Evolutionary conservation across 2,797 vertebrate genomes (phyloP), one percentile per base, ranked within the genome.

Genomic region (Sarcophilus harrisii): DNA sequence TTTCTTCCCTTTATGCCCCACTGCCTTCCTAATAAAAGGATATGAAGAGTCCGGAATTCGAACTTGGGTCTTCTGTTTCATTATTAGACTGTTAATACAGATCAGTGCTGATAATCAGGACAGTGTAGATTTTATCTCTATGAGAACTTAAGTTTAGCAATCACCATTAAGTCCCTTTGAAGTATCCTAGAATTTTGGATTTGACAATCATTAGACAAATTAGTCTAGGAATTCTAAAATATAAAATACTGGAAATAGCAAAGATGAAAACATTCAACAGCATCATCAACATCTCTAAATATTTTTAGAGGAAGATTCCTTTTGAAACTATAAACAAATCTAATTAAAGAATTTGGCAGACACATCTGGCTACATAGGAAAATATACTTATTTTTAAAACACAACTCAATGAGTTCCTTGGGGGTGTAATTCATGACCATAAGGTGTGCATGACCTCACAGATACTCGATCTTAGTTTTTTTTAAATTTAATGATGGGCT

Each of bases 301-400:
- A 90, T 81, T 92, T 59, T 60, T 55, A n/a, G 87, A 93, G 9
- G 89, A 60, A 93, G 49, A 94, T 90, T 29, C 32, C 95, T 93
- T 95, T 94, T 38, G 93, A 95, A 95, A 96, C 58, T 96, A 52
- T 16, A 95, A 91, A 96, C 90, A 96, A 90, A 94, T 95, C 93
- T 95, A 95, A 96, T 96, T 98, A 45, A 96, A 95, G 95, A 94
- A 90, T 95, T 93, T 96, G 49, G 96, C 28, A 66, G 90, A 91
- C 38, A 45, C 18, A 54, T 91, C 5, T 89, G 92, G 62, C 62
- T 87, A 62, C 30, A n/a, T 91, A 55, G 52, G 13, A 18, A 38
- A 57, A 24, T 58, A 21, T 59, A 54, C 93, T 3, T n/a, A 58
- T 95, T 90, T 95, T 94, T 57, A 57, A 66, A 90, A 91, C 12